A percentile compares a stretch with the other conserved stretches of the same genome.
Evolutionary conservation across 2,797 vertebrate genomes (phyloP).

Genomic region (Mionectes olivaceus): DNA sequence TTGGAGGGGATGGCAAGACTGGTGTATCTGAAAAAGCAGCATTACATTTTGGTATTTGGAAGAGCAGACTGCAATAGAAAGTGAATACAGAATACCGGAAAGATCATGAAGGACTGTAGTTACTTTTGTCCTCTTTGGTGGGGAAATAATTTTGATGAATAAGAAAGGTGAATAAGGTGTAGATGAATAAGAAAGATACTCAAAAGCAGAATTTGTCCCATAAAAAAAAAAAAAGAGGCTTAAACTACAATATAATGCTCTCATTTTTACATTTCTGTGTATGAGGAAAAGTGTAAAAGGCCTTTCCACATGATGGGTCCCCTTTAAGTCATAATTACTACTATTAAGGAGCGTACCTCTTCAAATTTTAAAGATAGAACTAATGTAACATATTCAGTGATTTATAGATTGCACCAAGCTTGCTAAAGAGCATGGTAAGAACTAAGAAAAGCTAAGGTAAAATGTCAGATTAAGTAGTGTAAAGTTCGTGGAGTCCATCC

Average conservation of each 20-base stretch:
- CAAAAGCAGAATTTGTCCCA: neutral
- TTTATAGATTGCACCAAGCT: neutral
- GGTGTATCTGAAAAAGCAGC: neutral
- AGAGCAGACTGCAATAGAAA: neutral
- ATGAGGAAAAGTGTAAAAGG: neutral
- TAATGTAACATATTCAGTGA: neutral
- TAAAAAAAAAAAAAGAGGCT: neutral
- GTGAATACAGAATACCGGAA: neutral
- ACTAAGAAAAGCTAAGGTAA: neutral
- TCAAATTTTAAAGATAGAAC: neutral
- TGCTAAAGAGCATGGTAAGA: neutral
- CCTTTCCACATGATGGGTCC: neutral
- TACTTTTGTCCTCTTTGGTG: neutral
- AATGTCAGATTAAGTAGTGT: neutral
- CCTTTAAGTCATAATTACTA: neutral
- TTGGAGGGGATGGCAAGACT: neutral
- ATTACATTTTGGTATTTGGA: neutral
- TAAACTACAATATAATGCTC: neutral
- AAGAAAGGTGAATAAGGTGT: neutral
- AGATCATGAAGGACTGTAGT: neutral
- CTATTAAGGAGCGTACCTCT: neutral
- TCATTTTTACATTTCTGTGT: neutral
- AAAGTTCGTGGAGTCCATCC: neutral
- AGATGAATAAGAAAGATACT: neutral
- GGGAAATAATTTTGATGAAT: neutral